phyloP scores from a whole-genome alignment of 2,113 vertebrate genomes.

The Tachysurus vachellii region DNA sequence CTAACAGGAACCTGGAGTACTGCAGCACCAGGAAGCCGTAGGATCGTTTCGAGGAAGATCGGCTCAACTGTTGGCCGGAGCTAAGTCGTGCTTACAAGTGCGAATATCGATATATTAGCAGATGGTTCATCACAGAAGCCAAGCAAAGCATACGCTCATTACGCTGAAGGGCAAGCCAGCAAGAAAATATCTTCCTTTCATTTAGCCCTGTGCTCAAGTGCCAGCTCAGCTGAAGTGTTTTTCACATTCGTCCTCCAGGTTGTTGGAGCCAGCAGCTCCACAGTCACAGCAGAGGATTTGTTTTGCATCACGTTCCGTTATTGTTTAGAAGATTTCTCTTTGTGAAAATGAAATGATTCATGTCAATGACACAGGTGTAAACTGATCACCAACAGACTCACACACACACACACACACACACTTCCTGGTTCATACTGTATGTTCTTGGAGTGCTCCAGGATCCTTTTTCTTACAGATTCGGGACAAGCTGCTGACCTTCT shows the following conservation, averaged over 20 bases:
- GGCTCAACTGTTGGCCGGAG: background rate
- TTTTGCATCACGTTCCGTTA: background rate
- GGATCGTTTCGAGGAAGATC: constrained; percentile 57
- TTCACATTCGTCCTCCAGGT: constrained; percentile 7
- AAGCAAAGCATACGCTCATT: background rate
- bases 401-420: too few relatives aligned
- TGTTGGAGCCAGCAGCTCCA: background rate
- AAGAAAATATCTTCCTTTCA: constrained; percentile 8
- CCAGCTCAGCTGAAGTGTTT: constrained; percentile 21
- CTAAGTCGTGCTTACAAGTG: background rate
- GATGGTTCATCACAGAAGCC: constrained; percentile 8
- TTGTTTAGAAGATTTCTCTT: background rate
- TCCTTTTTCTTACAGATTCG: too few relatives aligned
- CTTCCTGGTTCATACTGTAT: too few relatives aligned
- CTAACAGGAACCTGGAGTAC: background rate
- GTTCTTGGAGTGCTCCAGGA: too few relatives aligned
- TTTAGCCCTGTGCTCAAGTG: background rate
- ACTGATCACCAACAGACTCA: too few relatives aligned
- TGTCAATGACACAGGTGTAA: too few relatives aligned
- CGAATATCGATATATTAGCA: constrained; percentile 12
- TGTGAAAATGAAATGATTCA: background rate
- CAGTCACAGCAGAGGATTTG: background rate
- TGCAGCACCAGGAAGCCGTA: constrained; percentile 52
- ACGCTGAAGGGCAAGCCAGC: constrained; percentile 19
- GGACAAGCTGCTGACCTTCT: too few relatives aligned